Base-by-base conservation (phyloP, 2,113 vertebrate species). In the Tragelaphus scriptus region DNA sequence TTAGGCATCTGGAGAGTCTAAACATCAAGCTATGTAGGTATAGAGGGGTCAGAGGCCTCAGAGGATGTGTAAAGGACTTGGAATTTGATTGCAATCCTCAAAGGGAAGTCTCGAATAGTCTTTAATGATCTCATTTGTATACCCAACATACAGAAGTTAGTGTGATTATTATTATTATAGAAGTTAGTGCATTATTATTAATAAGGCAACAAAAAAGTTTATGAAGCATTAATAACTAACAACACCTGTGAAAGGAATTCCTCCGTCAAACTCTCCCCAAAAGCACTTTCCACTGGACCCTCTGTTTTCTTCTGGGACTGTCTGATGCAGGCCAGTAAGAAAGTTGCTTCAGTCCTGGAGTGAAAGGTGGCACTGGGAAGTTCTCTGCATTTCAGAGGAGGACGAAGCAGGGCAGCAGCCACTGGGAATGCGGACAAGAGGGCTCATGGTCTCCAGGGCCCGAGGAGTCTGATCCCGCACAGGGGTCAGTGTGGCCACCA, bases 131-230 rank as follows among this genome's bases (percentile, higher is more conserved):
- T 63, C 11, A 81, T 85, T 44, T 26, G 4, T 53, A 91, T 65
- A 81, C 28, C 14, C 15, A 95, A 92, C 30, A 55, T 68, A 58
- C 15, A 81, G 32, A 92, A 40, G 15, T 85, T 32, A 40, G 5
- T 81, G 3, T 77, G 32, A 53, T 65, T 91, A 59, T 12, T 87
- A 16, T 77, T 85, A 63, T 14, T 40, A 85, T 47, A 71, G 28
- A 61, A 88, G 63, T 91, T 75, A 77, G 40, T 77, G 11, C 71
- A 94, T 61, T 86, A 93, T 36, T 86, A 93, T 49, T 93, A 84
- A 58, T 61, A 89, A 95, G 56, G 13, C 36, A 94, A 19, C 21
- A 79, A 84, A 85, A 96, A 85, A 32, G 51, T 94, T 84, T 79
- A 25, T 25, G 47, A 95, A 80, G 55, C 10, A 81, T 47, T 71